A percentile compares a stretch with the other conserved stretches of the same genome.
Conservation (phyloP, 2,113 vertebrate genomes). For the Pseudonaja textilis region DNA sequence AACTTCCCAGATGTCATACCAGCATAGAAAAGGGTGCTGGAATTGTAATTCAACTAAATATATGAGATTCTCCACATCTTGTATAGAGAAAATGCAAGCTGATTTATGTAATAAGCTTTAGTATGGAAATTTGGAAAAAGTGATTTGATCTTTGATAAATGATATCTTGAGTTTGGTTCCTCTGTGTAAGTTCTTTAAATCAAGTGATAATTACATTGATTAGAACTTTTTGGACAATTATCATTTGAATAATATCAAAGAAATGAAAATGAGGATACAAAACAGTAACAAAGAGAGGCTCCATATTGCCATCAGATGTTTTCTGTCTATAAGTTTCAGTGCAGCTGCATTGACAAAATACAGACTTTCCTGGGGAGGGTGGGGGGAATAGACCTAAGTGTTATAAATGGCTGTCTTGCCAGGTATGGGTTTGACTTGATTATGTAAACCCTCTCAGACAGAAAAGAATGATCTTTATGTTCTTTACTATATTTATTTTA, state of each 20-base stretch:
- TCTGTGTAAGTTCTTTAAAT: neutral
- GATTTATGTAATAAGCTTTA: neutral
- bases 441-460: neutral
- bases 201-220: slow-evolving; percentile 16
- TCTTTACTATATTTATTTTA: neutral
- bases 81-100: slow-evolving; percentile 22
- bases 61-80: neutral
- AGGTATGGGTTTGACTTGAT: neutral
- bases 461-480: neutral
- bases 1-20: neutral
- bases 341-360: neutral
- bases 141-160: slow-evolving; percentile 7
- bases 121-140: neutral
- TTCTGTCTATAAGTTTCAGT: slow-evolving; percentile 6
- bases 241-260: slow-evolving; percentile 33
- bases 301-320: neutral
- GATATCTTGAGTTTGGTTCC: neutral
- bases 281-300: neutral
- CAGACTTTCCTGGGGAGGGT: neutral
- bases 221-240: slow-evolving; percentile 31
- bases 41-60: neutral
- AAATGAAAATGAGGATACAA: slow-evolving; percentile 12
- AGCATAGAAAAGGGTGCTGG: neutral
- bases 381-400: neutral
- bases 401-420: neutral